Base-by-base conservation (phyloP, 1,140 invertebrate species). In the Drosophila saltans region DNA sequence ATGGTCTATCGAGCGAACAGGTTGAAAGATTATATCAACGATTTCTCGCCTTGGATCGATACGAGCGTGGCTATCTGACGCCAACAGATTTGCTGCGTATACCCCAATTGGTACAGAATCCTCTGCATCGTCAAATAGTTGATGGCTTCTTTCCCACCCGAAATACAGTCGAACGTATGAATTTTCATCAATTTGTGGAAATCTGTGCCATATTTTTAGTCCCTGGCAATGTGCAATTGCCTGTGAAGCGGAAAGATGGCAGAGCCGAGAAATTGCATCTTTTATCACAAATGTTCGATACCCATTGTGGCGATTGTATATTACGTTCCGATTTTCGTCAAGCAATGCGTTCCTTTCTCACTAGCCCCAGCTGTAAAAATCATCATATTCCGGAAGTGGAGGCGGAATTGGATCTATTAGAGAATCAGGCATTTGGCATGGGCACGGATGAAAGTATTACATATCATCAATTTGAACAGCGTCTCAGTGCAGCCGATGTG, bases 71-170 rank as follows among this genome's bases (percentile, higher is more conserved):
- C 3, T 86, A 81, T 39, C 43, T 86, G 24, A 82, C 79, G n/a
- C 79, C 82, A 0, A 73, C 83, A 3, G 83, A 88, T 3, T n/a
- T 86, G 45, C 61, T 86, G 26, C 79, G 82, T 48, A 86, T 86
- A 2, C 82, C 82, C 0, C 75, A 86, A 21, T 43, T 86, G 65
- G 21, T 40, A 0, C 48, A 66, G 33, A 81, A 86, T 61, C 82
- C 82, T 0, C 8, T 86, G 26, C 68, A 86, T 55, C 75, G 72
- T 5, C 75, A 82, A 58, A 58, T 86, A 0, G 69, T 86, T 24
- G 83, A 86, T 28, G 56, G 60, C n/a, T 86, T 86, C 61, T 82
- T 86, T 28, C 58, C 73, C 30, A 55, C 30, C 8, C 24, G 30
- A 2, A 43, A 48, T 7, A 10, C 5, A 0, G 28, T 8, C 7